Base-by-base conservation (phyloP, 2,888 invertebrate species). In the Monoplex corrugatus region DNA sequence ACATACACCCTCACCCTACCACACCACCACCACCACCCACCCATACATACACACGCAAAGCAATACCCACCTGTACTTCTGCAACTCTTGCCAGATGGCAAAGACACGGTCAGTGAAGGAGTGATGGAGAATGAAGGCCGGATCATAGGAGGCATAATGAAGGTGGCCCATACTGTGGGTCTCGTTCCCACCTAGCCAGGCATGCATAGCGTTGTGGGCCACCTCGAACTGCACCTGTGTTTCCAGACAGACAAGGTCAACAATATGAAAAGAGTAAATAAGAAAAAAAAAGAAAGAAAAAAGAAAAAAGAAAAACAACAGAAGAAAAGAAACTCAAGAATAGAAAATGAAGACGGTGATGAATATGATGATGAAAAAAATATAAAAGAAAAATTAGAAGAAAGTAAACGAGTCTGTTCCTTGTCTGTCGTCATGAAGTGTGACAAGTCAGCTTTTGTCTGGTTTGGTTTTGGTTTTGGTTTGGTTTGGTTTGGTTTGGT, bases 141-240 rank as follows among this genome's bases (percentile, higher is more conserved):
- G 92, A 44, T 92, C 92, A 63, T 92, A 92, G 38, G 92, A 91
- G 2, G 92, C 91, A 32, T 91, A 92, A 63, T 92, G 91, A 16
- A 92, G 89, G 80, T 92, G 92, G 1, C 88, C 91, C 89, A 92
- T 90, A 35, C 90, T 90, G 89, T 91, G 87, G 10, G 78, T 75
- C 72, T 91, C 86, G 84, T 44, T 87, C 28, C 92, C 92, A 28
- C 92, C 92, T 75, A 92, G 57, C 90, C 91, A 91, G 1, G 90
- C 89, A 75, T 92, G 92, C 57, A 92, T 90, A 40, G 89, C 91
- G 78, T 92, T 92, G 90, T 92, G 92, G 44, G 90, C 89, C 6
- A 92, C 90, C 88, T 92, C 92, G 83, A 92, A 91, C 90, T 92
- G 92, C 1, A 92, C 89, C 86, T 86, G 40, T 19, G n/a, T 2